phyloP scores from a whole-genome alignment of 2,888 invertebrate genomes.

The Lomographa bimaculata region DNA sequence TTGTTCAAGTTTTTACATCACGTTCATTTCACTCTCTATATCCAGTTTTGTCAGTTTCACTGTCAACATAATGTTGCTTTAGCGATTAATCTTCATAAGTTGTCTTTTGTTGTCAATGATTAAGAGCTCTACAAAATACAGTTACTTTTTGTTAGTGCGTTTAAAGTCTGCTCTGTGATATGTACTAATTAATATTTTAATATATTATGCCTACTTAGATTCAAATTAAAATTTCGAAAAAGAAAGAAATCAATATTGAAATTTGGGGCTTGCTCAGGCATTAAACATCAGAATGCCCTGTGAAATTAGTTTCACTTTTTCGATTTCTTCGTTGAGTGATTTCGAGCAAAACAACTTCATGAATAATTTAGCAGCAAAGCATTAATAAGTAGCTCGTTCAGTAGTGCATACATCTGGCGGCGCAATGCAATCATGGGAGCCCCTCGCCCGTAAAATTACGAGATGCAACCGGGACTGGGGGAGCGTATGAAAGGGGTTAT shows the following conservation, averaged over 20 bases:
- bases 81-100: constrained; percentile 15
- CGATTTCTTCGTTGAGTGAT: constrained; percentile 30
- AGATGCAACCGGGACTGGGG: constrained; percentile 65
- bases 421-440: constrained; percentile 62
- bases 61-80: constrained; percentile 19
- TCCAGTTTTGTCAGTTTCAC: constrained; percentile 44
- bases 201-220: too few species aligned
- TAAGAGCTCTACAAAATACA: neutral
- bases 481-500: constrained; percentile 78
- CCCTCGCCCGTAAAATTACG: constrained; percentile 77
- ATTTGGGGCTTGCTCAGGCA: constrained; percentile 20
- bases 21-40: constrained; percentile 46
- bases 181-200: too few species aligned
- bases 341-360: constrained; percentile 28
- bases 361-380: constrained; percentile 37
- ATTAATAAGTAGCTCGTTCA: constrained; percentile 25
- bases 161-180: too few species aligned
- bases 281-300: constrained; percentile 21
- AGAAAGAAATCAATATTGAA: too few species aligned
- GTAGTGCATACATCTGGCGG: constrained; percentile 45
- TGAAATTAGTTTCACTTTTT: constrained; percentile 34
- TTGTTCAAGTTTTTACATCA: constrained; percentile 33
- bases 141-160: too few species aligned
- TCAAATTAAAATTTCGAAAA: too few species aligned
- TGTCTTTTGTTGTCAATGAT: neutral